Evolutionary conservation across 1,140 invertebrate genomes (phyloP).

Genomic region (Lysiphlebus fabarum): DNA sequence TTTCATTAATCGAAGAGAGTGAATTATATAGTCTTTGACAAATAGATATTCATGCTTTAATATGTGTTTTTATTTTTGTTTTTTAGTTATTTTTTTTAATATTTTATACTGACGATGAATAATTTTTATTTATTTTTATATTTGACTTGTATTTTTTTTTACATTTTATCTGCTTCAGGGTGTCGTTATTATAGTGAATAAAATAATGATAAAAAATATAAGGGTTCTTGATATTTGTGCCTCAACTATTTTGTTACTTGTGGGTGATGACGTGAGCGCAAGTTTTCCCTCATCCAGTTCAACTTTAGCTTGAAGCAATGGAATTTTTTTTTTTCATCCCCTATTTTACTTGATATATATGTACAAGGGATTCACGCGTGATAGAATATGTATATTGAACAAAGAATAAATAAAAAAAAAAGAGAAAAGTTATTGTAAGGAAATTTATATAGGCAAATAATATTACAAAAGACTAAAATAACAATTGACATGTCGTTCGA

Average conservation of each 20-base stretch:
- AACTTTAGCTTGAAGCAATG: neutral
- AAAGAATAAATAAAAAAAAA: neutral
- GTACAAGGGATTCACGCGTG: conserved; percentile 11
- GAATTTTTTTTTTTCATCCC: conserved; percentile 1
- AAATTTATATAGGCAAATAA: neutral
- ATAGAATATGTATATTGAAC: neutral
- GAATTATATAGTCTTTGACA: neutral
- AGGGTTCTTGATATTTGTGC: neutral
- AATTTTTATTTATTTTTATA: neutral
- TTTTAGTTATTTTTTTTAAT: neutral
- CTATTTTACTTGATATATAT: too few relatives aligned
- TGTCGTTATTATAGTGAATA: conserved; percentile 9
- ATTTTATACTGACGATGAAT: neutral
- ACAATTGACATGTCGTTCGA: conserved; percentile 9
- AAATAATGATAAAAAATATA: conserved; percentile 1
- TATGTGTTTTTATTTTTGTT: neutral
- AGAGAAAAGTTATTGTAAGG: neutral
- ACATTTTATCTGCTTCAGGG: neutral
- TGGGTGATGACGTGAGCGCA: conserved; percentile 4
- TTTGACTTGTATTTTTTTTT: neutral
- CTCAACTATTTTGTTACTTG: conserved; percentile 3
- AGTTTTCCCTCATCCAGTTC: too few relatives aligned
- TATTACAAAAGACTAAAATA: neutral
- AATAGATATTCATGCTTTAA: conserved; percentile 9
- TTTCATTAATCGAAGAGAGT: neutral